A percentile compares a stretch with the other conserved stretches of the same genome.
Conservation (phyloP, 2,797 vertebrate species). For the Psittacula echo region DNA sequence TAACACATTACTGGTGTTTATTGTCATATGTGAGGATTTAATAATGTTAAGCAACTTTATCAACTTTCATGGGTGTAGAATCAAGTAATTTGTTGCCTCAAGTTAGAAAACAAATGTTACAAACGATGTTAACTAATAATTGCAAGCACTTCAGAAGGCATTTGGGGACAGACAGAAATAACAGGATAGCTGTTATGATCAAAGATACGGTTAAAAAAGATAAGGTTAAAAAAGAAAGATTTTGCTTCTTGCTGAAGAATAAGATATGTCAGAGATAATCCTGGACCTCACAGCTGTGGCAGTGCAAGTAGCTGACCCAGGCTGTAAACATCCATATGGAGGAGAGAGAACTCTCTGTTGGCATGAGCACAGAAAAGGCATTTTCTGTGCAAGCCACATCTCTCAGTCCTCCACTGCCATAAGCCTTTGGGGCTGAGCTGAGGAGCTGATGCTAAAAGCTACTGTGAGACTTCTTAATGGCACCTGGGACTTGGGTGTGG, state of each 20-base stretch:
- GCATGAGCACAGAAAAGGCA: not conserved
- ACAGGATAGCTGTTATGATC: not conserved
- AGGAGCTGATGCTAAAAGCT: not conserved
- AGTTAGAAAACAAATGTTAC: not conserved
- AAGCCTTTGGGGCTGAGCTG: not conserved
- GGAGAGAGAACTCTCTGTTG: not conserved
- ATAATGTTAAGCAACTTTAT: not conserved
- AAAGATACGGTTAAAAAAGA: not conserved
- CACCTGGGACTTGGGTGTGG: not conserved
- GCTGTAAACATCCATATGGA: not conserved
- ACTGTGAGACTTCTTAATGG: not conserved
- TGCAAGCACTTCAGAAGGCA: not conserved
- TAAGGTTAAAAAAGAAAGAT: not conserved
- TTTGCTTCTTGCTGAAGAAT: not conserved
- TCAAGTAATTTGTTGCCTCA: not conserved
- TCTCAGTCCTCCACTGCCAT: not conserved
- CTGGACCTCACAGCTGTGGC: not conserved
- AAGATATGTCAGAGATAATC: not conserved
- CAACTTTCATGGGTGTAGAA: not conserved
- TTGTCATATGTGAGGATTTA: not conserved
- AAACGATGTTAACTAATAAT: not conserved
- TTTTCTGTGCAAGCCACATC: not conserved
- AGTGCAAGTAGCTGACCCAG: not conserved
- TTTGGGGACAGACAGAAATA: not conserved
- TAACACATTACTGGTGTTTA: not conserved